A percentile compares a stretch with the other conserved stretches of the same genome.
Evolutionary conservation across 2,797 vertebrate genomes (phyloP).

Genomic region (Catharus ustulatus): DNA sequence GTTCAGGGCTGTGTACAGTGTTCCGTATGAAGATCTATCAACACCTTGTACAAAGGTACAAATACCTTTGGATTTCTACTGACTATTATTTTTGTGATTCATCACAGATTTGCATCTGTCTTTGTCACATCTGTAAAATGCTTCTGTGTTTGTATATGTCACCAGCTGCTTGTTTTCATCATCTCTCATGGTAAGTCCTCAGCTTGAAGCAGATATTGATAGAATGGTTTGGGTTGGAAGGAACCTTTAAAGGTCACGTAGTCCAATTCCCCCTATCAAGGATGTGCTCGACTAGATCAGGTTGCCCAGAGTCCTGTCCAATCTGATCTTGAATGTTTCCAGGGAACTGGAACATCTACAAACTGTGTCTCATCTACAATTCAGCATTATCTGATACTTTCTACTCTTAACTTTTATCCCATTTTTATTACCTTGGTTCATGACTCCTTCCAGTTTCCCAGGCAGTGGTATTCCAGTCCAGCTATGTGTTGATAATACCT

Average conservation of each 20-base stretch:
- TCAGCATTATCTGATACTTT: not conserved
- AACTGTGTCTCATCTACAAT: rapidly evolving
- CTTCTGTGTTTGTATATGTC: not conserved
- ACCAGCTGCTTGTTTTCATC: not conserved
- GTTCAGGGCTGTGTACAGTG: not conserved
- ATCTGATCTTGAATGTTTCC: not conserved
- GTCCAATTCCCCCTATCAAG: not conserved
- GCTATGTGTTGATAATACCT: not conserved
- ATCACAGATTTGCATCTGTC: not conserved
- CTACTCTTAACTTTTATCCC: not conserved
- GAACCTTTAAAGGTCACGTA: not conserved
- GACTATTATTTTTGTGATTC: not conserved
- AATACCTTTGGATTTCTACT: not conserved
- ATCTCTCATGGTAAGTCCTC: not conserved
- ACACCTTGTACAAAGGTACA: not conserved
- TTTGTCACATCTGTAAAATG: not conserved
- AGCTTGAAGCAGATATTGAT: not conserved
- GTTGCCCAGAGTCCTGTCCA: not conserved
- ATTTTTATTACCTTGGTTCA: not conserved
- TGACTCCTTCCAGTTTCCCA: not conserved
- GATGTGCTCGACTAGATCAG: not conserved
- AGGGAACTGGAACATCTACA: not conserved
- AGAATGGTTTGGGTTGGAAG: not conserved
- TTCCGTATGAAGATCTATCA: not conserved
- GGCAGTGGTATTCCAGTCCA: not conserved